Conservation (phyloP, 2,113 vertebrate genomes). For the Seriola rivoliana region DNA sequence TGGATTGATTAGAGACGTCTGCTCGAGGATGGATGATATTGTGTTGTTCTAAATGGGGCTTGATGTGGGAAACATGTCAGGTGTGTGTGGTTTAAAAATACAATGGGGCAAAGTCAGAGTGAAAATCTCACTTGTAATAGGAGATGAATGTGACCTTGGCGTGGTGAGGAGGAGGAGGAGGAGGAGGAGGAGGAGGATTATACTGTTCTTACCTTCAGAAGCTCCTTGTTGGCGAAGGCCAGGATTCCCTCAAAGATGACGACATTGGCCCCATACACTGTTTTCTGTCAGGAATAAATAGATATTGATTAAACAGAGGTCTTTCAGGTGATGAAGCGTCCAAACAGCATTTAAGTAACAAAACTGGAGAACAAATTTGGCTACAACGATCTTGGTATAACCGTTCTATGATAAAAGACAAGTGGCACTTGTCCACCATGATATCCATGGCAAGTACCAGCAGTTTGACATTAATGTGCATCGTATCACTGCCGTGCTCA, state of each 20-base stretch:
- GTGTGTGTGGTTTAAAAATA: too few relatives aligned
- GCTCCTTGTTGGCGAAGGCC: constrained; percentile 93
- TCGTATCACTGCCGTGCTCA: too few relatives aligned
- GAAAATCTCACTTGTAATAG: too few relatives aligned
- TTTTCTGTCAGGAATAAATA: constrained; percentile 85
- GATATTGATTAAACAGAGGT: background rate
- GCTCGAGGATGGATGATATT: background rate
- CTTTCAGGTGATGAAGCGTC: background rate
- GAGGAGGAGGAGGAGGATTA: background rate
- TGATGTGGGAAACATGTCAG: background rate
- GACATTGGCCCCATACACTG: constrained; percentile 91
- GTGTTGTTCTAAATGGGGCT: background rate
- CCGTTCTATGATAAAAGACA: too few relatives aligned
- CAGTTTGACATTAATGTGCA: too few relatives aligned
- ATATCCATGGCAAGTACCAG: too few relatives aligned
- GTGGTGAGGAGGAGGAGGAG: background rate
- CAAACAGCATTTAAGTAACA: too few relatives aligned
- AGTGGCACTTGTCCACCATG: too few relatives aligned
- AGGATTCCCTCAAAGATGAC: constrained; percentile 94
- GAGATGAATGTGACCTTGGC: background rate
- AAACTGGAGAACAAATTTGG: too few relatives aligned
- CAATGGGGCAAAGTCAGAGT: too few relatives aligned
- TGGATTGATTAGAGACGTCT: background rate
- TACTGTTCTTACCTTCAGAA: constrained; percentile 87
- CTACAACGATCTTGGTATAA: too few relatives aligned